Percentiles rank a stretch among this genome's conserved stretches.
These are phyloP conservation scores for Diphyllodes magnificus DNA, from an alignment of 2,113 vertebrate species.

Conservation along the genomic window DNA sequence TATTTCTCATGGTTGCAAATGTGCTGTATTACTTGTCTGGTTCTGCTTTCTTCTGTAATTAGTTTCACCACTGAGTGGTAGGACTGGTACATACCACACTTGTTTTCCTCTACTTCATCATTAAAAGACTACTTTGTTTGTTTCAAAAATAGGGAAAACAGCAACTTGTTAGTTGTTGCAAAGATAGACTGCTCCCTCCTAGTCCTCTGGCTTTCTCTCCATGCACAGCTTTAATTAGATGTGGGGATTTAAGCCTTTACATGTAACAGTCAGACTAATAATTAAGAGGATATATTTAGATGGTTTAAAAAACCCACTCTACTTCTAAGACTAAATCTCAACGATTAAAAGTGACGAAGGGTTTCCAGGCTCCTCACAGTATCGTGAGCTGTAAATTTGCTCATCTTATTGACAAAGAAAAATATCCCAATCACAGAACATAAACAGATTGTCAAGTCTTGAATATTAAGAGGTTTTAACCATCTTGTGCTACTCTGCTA, in stretches of 20 bases:
- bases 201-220: not conserved
- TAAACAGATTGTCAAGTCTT: not conserved
- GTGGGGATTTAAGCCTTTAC: conserved; percentile 34
- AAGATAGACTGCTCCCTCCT: not conserved
- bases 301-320: not conserved
- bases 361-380: not conserved
- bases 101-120: conserved; percentile 12
- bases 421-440: not conserved
- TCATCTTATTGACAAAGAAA: conserved; percentile 20
- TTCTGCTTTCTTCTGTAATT: conserved; percentile 44
- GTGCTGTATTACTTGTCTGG: not conserved
- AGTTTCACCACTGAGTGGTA: conserved; percentile 1
- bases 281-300: conserved; percentile 56
- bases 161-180: not conserved
- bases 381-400: not conserved
- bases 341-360: not conserved
- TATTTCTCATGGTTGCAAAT: conserved; percentile 20
- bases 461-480: not conserved
- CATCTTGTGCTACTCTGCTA: not conserved
- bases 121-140: conserved; percentile 34
- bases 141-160: conserved; percentile 8
- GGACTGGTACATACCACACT: conserved; percentile 1
- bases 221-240: conserved; percentile 12
- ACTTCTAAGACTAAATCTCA: conserved; percentile 33
- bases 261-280: conserved; percentile 27